Conservation (phyloP, 2,888 invertebrate genomes). For the Herminia tarsipennalis region DNA sequence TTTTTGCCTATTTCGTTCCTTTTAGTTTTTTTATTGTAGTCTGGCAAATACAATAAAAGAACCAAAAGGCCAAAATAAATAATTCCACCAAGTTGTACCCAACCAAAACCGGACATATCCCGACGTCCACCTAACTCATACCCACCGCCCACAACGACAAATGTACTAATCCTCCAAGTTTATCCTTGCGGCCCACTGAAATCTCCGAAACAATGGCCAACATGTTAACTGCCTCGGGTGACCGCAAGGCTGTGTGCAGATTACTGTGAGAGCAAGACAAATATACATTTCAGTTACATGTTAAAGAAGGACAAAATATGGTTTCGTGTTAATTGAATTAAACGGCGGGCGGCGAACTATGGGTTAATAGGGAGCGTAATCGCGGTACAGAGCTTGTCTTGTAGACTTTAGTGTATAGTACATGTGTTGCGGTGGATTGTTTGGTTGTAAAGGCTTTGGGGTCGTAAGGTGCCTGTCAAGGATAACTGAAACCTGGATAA, state of each 20-base stretch:
- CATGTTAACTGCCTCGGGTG: constrained; percentile 72
- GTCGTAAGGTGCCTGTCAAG: constrained; percentile 5
- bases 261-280: constrained; percentile 42
- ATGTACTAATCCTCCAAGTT: constrained; percentile 59
- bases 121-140: constrained; percentile 9
- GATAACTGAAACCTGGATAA: neutral
- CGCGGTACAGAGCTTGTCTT: constrained; percentile 47
- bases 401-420: constrained; percentile 41
- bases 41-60: too few relatives aligned
- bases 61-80: too few relatives aligned
- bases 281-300: constrained; percentile 6
- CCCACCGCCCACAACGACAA: constrained; percentile 47
- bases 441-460: constrained; percentile 25
- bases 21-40: too few relatives aligned
- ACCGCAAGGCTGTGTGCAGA: constrained; percentile 60
- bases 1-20: too few relatives aligned
- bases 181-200: constrained; percentile 54
- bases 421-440: constrained; percentile 43
- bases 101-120: constrained; percentile 32
- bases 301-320: constrained; percentile 28
- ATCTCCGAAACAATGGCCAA: constrained; percentile 68
- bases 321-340: constrained; percentile 57
- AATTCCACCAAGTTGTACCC: neutral
- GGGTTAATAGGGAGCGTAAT: constrained; percentile 57
- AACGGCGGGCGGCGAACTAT: constrained; percentile 45